Conservation (phyloP, 1,140 invertebrate genomes). For the Prorops nasuta region DNA sequence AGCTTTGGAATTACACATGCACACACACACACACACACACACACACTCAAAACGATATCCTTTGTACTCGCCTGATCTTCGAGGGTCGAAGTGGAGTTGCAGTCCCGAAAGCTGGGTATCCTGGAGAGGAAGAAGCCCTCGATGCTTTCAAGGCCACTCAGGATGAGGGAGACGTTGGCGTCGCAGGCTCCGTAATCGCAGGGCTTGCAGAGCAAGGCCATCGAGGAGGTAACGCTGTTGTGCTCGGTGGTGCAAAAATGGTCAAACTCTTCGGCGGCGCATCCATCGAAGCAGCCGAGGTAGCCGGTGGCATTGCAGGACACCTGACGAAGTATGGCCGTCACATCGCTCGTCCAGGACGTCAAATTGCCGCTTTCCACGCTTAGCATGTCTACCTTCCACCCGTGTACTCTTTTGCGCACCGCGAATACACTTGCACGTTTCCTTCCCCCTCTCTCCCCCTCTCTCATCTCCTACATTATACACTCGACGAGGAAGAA, state of each 20-base stretch:
- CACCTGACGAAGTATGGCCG: constrained; percentile 31
- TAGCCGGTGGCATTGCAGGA: constrained; percentile 28
- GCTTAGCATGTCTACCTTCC: background rate
- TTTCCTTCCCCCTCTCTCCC: background rate
- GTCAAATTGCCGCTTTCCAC: constrained; percentile 23
- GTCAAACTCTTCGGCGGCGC: constrained; percentile 21
- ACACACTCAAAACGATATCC: no score
- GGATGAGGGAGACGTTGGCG: constrained; percentile 33
- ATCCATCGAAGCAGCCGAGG: constrained; percentile 19
- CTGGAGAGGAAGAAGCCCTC: constrained; percentile 38
- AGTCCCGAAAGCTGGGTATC: constrained; percentile 28
- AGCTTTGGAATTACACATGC: background rate
- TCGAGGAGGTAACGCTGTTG: constrained; percentile 13
- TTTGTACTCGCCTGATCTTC: constrained; percentile 24
- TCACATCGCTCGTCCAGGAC: constrained; percentile 30
- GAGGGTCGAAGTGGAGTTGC: constrained; percentile 27
- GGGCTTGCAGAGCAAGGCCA: constrained; percentile 30
- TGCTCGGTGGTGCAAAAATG: constrained; percentile 29
- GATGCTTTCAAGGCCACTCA: constrained; percentile 34
- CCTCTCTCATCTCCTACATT: background rate
- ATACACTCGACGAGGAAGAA: background rate
- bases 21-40: no score
- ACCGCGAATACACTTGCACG: background rate
- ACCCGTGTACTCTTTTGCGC: background rate
- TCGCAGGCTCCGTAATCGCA: constrained; percentile 34